Percentiles rank a stretch among this genome's conserved stretches.
These are phyloP conservation scores for Lasiurus cinereus DNA, from an alignment of 2,113 vertebrate species.

Conservation along the genomic window DNA sequence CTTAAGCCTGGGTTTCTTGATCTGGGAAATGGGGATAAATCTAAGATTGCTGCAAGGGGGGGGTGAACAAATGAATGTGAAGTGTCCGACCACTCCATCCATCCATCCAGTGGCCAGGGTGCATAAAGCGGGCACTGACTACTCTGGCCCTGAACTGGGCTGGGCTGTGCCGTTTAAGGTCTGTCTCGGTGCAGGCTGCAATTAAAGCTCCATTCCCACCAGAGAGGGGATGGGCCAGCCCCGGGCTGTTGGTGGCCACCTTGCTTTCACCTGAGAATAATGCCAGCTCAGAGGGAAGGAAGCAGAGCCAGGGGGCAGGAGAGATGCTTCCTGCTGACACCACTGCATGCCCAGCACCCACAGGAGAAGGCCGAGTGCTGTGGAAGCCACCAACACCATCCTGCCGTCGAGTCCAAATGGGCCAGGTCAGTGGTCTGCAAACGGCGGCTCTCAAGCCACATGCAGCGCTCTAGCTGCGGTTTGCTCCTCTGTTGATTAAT, in stretches of 20 bases:
- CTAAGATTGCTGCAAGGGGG: slow-evolving; percentile 66
- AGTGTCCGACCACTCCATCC: too few relatives aligned
- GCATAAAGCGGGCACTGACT: too few relatives aligned
- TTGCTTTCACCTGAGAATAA: background rate
- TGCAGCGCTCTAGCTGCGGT: too few relatives aligned
- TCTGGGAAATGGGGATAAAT: background rate
- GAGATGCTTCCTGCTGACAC: background rate
- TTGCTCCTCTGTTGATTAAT: too few relatives aligned
- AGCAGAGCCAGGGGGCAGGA: background rate
- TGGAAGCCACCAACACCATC: background rate
- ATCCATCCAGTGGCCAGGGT: too few relatives aligned
- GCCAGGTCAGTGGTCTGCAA: background rate
- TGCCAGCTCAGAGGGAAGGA: background rate
- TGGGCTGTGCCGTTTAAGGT: background rate
- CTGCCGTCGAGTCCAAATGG: background rate
- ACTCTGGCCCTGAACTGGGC: too few relatives aligned
- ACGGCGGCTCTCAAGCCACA: too few relatives aligned
- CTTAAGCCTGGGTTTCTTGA: background rate
- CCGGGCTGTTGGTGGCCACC: background rate
- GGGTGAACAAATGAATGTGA: too few relatives aligned
- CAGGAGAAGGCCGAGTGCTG: background rate
- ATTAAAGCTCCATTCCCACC: background rate
- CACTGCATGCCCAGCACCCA: background rate
- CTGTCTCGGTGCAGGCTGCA: background rate
- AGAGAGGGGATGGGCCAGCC: background rate